A percentile compares a stretch with the other conserved stretches of the same genome.
Conservation (phyloP, 2,113 vertebrate species). For the Coptodon bakossiorum region DNA sequence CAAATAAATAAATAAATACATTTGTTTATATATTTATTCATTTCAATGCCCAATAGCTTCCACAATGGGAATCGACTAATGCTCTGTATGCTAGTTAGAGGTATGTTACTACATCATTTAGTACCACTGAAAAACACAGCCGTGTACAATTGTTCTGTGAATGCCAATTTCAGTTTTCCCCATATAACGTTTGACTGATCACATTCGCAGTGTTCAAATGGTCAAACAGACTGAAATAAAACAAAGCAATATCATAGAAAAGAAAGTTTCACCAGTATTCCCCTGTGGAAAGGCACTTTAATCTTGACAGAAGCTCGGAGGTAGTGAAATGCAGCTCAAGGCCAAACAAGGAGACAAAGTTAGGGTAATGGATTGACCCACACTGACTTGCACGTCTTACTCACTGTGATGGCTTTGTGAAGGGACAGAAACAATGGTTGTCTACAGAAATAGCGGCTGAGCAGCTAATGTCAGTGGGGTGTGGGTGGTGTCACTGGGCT, state of each 20-base stretch:
- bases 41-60: neutral
- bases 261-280: neutral
- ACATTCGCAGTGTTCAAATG: neutral
- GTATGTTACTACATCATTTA: neutral
- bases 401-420: neutral
- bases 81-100: neutral
- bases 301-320: neutral
- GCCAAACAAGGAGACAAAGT: slow-evolving; percentile 18
- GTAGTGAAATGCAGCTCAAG: neutral
- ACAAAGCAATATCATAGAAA: neutral
- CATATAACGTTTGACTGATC: neutral
- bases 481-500: slow-evolving; percentile 21
- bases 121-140: neutral
- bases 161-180: neutral
- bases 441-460: slow-evolving; percentile 1
- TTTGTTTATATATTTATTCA: neutral
- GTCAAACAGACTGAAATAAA: neutral
- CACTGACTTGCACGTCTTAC: neutral
- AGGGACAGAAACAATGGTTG: slow-evolving; percentile 9
- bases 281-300: neutral
- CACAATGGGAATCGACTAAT: neutral
- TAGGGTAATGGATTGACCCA: neutral
- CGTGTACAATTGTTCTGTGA: neutral
- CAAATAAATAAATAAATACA: neutral
- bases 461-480: slow-evolving; percentile 45